A percentile compares a stretch with the other conserved stretches of the same genome.
These are phyloP conservation scores for Salpingus planirostris DNA, from an alignment of 2,888 invertebrate genomes.

Conservation along the genomic window DNA sequence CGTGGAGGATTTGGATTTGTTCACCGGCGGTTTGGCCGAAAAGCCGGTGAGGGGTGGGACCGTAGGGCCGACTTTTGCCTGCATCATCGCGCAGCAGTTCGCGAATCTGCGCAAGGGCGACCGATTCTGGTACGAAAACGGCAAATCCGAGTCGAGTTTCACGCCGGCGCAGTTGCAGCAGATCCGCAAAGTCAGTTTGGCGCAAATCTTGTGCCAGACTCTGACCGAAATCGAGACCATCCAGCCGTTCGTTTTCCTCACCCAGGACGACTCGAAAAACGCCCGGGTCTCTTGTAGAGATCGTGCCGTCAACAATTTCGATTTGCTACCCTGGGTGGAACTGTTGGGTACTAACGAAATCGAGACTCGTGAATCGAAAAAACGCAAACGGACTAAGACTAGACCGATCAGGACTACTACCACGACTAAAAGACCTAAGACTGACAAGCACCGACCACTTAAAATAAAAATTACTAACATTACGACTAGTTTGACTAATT, in stretches of 20 bases:
- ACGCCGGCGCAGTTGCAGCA: constrained; percentile 68
- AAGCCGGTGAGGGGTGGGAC: constrained; percentile 69
- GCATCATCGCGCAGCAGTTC: constrained; percentile 82
- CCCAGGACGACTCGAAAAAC: constrained; percentile 52
- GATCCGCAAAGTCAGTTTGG: constrained; percentile 59
- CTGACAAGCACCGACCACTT: no score
- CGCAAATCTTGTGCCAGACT: constrained; percentile 64
- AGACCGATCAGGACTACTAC: no score
- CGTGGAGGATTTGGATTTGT: constrained; percentile 77
- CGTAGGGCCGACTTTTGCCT: constrained; percentile 81
- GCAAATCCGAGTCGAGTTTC: constrained; percentile 62
- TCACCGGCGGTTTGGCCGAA: constrained; percentile 75
- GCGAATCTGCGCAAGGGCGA: constrained; percentile 68
- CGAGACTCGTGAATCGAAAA: not conserved
- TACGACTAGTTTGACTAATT: constrained; percentile 8
- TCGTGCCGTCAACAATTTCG: constrained; percentile 46
- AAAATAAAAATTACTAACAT: constrained; percentile 15
- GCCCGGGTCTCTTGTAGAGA: constrained; percentile 48
- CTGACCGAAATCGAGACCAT: constrained; percentile 56
- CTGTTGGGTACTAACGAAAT: constrained; percentile 10
- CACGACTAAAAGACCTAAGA: constrained; percentile 8
- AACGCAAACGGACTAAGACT: constrained; percentile 7
- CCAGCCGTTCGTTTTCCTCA: constrained; percentile 63
- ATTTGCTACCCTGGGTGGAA: constrained; percentile 56
- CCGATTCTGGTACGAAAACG: constrained; percentile 79